Conservation (phyloP, 2,113 vertebrate species). For the Channa maculata region DNA sequence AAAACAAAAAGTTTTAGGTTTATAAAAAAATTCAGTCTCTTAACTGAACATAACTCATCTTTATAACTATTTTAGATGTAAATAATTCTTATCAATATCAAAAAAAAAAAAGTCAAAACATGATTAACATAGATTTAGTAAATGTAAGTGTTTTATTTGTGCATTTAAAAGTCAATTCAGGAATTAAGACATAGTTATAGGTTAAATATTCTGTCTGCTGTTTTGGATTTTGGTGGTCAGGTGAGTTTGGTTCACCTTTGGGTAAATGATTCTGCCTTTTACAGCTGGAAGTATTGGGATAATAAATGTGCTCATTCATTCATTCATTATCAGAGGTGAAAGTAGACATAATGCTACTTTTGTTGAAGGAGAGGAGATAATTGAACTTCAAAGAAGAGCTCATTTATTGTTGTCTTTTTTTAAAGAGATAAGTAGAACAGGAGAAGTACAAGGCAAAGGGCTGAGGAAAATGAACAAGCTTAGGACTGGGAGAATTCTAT, state of each 20-base stretch:
- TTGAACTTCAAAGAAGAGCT: conserved; percentile 27
- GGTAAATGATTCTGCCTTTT: background rate
- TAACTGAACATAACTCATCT: no score
- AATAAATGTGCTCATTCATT: background rate
- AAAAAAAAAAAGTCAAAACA: no score
- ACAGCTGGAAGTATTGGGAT: background rate
- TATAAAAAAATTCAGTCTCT: no score
- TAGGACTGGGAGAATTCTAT: background rate
- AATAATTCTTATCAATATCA: no score
- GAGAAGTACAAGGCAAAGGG: background rate
- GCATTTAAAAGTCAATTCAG: no score
- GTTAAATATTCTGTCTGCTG: no score
- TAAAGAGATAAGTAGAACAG: conserved; percentile 5
- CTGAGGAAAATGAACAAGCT: background rate
- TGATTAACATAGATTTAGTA: no score
- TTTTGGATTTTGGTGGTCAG: background rate
- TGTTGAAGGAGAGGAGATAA: conserved; percentile 19
- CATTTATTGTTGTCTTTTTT: conserved; percentile 16
- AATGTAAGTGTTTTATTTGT: no score
- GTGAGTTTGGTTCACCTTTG: background rate
- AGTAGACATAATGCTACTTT: background rate
- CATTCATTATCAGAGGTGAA: background rate
- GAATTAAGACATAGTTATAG: no score
- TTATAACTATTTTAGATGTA: no score
- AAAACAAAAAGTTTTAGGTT: background rate